These are phyloP conservation scores for Polymixis flavicincta DNA, from an alignment of 2,888 invertebrate genomes.

Conservation along the genomic window DNA sequence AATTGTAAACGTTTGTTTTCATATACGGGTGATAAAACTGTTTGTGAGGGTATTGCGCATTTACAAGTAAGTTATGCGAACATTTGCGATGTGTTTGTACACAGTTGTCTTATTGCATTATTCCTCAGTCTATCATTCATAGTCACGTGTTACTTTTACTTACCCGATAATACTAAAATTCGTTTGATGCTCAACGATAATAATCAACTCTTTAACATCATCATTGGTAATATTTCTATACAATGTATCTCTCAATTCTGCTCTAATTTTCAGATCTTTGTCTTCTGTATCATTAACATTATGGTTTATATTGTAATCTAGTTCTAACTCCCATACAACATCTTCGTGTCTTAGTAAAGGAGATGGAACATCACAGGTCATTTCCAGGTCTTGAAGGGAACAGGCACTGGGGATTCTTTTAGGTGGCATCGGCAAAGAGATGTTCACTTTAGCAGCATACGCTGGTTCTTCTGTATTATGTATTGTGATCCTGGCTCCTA, in stretches of 20 bases:
- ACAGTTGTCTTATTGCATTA: too few species aligned
- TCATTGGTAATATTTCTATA: conserved; percentile 76
- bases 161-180: conserved; percentile 80
- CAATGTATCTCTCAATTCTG: conserved; percentile 76
- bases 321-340: conserved; percentile 80
- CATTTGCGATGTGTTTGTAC: background rate
- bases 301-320: conserved; percentile 75
- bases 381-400: conserved; percentile 73
- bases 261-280: conserved; percentile 70
- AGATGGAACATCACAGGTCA: conserved; percentile 80
- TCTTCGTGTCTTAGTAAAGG: conserved; percentile 77
- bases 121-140: too few species aligned
- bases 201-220: conserved; percentile 65
- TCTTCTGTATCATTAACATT: conserved; percentile 68
- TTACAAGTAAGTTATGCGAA: conserved; percentile 2
- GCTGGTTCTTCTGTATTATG: conserved; percentile 84
- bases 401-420: conserved; percentile 82
- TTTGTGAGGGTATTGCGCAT: background rate
- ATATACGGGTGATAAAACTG: background rate
- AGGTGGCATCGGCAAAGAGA: conserved; percentile 78
- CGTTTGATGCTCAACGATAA: conserved; percentile 76
- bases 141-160: conserved; percentile 47
- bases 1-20: background rate
- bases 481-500: conserved; percentile 80
- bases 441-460: conserved; percentile 79